These are phyloP conservation scores for Carettochelys insculpta DNA, from an alignment of 2,113 vertebrate genomes.

Conservation along the genomic window DNA sequence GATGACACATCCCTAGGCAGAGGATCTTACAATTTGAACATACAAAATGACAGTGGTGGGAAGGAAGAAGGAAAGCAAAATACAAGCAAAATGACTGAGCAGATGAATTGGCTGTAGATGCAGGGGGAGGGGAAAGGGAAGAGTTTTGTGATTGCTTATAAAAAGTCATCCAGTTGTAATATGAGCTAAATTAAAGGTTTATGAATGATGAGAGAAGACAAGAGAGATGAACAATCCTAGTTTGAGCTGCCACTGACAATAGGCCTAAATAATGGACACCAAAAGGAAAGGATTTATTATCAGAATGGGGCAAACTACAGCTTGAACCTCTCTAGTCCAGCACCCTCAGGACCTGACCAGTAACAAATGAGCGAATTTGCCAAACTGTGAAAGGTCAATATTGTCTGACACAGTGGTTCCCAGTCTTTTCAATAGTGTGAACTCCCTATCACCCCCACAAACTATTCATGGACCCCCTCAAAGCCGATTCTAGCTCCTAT, in stretches of 20 bases:
- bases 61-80: neutral
- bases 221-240: neutral
- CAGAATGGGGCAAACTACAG: neutral
- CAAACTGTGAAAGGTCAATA: too few relatives aligned
- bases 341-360: too few relatives aligned
- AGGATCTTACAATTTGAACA: too few relatives aligned
- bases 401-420: neutral
- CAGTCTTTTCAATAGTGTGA: neutral
- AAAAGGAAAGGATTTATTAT: neutral
- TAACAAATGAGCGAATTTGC: too few relatives aligned
- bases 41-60: neutral
- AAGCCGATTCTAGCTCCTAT: too few relatives aligned
- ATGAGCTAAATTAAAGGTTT: neutral
- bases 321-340: too few relatives aligned
- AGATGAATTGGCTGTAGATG: neutral
- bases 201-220: neutral
- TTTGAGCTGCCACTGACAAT: neutral
- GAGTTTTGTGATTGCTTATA: neutral
- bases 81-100: neutral
- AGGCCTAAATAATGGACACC: neutral
- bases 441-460: neutral
- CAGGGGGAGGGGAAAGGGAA: neutral
- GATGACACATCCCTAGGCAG: neutral
- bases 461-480: too few relatives aligned
- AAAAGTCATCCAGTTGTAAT: neutral